A percentile compares a stretch with the other conserved stretches of the same genome.
Conservation (phyloP, 2,888 invertebrate species). For the Phalangium opilio region DNA sequence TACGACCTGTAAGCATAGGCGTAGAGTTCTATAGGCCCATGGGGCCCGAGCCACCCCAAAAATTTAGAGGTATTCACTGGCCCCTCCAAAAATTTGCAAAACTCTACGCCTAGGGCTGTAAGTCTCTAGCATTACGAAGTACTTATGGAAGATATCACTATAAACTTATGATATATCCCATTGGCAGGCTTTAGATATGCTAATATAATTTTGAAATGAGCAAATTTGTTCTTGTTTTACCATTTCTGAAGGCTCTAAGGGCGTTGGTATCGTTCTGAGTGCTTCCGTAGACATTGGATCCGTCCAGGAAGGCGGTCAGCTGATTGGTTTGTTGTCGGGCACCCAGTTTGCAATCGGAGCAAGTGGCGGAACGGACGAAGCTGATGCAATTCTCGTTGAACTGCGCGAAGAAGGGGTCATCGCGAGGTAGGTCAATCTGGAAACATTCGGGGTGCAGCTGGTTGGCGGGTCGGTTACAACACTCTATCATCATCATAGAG, state of each 20-base stretch:
- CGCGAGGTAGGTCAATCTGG: constrained; percentile 73
- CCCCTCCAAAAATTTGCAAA: too few relatives aligned
- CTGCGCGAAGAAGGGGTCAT: constrained; percentile 52
- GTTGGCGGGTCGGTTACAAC: constrained; percentile 17
- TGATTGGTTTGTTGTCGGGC: constrained; percentile 80
- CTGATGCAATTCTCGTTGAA: constrained; percentile 19
- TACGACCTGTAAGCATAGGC: too few relatives aligned
- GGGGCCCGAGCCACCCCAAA: too few relatives aligned
- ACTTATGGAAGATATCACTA: too few relatives aligned
- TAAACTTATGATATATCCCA: too few relatives aligned
- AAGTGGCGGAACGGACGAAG: constrained; percentile 21
- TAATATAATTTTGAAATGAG: too few relatives aligned
- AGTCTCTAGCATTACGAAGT: too few relatives aligned
- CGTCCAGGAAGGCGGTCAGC: constrained; percentile 78
- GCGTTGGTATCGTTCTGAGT: constrained; percentile 19
- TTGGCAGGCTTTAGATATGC: too few relatives aligned
- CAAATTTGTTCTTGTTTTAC: too few relatives aligned
- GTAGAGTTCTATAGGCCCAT: too few relatives aligned
- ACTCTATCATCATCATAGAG: constrained; percentile 17
- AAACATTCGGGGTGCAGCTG: constrained; percentile 74
- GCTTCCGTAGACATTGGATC: constrained; percentile 65
- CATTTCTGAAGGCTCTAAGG: constrained; percentile 14
- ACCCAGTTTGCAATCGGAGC: constrained; percentile 19
- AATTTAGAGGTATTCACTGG: too few relatives aligned
- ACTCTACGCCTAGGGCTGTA: too few relatives aligned